phyloP scores from a whole-genome alignment of 1,140 invertebrate species.

The Wiebesia pumilae region DNA sequence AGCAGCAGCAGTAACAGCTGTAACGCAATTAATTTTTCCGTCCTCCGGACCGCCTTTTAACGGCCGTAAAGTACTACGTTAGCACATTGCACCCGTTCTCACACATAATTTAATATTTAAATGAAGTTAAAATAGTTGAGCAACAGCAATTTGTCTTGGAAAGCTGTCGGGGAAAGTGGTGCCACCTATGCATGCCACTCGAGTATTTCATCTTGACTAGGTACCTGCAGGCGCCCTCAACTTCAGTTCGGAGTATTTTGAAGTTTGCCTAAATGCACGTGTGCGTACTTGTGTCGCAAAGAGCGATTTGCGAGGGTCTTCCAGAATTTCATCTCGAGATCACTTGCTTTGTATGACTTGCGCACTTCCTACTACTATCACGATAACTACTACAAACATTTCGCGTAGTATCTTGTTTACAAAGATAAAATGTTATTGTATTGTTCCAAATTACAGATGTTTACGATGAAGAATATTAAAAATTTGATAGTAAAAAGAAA shows the following conservation, averaged over 20 bases:
- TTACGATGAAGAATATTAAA: no score
- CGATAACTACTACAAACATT: background rate
- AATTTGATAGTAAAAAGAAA: no score
- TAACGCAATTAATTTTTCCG: constrained; percentile 42
- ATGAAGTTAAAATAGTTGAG: constrained; percentile 68
- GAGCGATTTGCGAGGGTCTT: constrained; percentile 16
- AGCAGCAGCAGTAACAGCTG: background rate
- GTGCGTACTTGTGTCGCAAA: constrained; percentile 2
- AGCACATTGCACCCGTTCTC: constrained; percentile 44
- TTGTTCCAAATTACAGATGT: no score
- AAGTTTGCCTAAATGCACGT: constrained; percentile 41
- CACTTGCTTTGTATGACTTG: background rate
- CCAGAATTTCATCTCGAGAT: constrained; percentile 32
- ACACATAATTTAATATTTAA: constrained; percentile 67
- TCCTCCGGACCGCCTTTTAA: constrained; percentile 4
- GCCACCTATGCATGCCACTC: background rate
- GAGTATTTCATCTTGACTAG: constrained; percentile 6
- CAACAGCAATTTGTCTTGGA: constrained; percentile 67
- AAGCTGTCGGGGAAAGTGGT: constrained; percentile 53
- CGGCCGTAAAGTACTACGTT: constrained; percentile 28
- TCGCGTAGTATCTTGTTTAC: no score
- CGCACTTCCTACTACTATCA: background rate
- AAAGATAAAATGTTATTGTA: no score
- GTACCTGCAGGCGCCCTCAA: background rate
- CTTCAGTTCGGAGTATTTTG: constrained; percentile 24